phyloP scores from a whole-genome alignment of 2,888 invertebrate species.

The Agrochola lota region DNA sequence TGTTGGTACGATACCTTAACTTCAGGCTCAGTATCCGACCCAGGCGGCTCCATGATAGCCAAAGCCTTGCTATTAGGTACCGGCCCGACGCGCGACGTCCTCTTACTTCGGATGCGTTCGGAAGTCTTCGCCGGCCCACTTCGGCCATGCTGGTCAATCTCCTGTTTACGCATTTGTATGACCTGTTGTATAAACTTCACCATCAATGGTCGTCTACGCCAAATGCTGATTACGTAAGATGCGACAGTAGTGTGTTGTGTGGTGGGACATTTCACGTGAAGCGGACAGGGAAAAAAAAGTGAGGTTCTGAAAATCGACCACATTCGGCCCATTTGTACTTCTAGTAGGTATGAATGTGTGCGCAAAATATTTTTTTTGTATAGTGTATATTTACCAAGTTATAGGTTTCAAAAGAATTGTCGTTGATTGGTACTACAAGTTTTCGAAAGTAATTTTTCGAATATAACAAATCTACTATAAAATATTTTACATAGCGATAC shows the following conservation, averaged over 20 bases:
- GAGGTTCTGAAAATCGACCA: too few relatives aligned
- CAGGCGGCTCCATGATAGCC: constrained; percentile 92
- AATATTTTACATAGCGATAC: too few relatives aligned
- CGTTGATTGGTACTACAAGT: too few relatives aligned
- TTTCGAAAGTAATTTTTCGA: too few relatives aligned
- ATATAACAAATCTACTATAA: too few relatives aligned
- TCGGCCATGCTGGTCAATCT: constrained; percentile 93
- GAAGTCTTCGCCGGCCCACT: constrained; percentile 92
- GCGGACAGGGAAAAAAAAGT: too few relatives aligned
- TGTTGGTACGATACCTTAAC: constrained; percentile 79
- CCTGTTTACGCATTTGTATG: constrained; percentile 92
- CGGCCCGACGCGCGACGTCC: constrained; percentile 84
- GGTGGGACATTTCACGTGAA: too few relatives aligned
- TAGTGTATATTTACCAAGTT: too few relatives aligned
- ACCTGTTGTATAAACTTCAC: constrained; percentile 78
- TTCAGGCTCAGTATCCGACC: constrained; percentile 90
- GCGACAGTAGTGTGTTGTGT: constrained; percentile 24
- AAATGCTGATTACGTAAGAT: constrained; percentile 28
- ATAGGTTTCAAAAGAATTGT: too few relatives aligned
- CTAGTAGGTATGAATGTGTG: too few relatives aligned
- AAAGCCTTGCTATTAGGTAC: constrained; percentile 83
- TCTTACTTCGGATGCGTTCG: constrained; percentile 92
- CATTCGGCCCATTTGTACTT: too few relatives aligned
- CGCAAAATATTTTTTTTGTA: too few relatives aligned
- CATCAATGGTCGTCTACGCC: constrained; percentile 57